Conservation (phyloP, 2,797 vertebrate genomes). For the Delichon dasypus region DNA sequence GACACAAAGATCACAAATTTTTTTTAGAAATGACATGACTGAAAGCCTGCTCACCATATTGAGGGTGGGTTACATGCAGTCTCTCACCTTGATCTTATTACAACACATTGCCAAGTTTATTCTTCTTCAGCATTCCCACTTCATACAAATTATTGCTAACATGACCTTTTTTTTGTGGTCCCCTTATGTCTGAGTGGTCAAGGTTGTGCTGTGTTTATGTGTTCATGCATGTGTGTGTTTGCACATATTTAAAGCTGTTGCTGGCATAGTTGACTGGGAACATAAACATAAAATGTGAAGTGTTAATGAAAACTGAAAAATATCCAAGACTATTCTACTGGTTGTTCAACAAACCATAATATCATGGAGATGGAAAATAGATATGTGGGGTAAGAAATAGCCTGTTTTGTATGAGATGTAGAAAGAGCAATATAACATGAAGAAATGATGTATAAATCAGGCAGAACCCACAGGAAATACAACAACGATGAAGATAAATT, state of each 20-base stretch:
- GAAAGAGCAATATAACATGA: not conserved
- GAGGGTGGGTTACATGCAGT: not conserved
- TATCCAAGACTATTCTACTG: not conserved
- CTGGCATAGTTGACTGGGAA: not conserved
- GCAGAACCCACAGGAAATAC: not conserved
- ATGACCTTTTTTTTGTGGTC: accelerated
- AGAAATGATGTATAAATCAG: not conserved
- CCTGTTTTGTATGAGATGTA: not conserved
- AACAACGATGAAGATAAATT: not conserved
- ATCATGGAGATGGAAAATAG: not conserved
- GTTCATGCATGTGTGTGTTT: not conserved
- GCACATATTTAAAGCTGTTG: not conserved
- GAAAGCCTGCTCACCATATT: not conserved
- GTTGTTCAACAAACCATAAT: not conserved
- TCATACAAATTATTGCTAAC: not conserved
- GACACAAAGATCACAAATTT: not conserved
- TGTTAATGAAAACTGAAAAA: conserved; percentile 24
- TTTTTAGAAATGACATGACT: conserved; percentile 16
- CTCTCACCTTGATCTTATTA: not conserved
- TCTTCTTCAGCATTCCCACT: not conserved
- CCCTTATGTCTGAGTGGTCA: not conserved
- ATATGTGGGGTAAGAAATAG: not conserved
- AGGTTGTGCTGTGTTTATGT: not conserved
- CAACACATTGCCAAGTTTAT: not conserved
- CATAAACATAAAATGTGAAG: not conserved